phyloP scores from a whole-genome alignment of 2,888 invertebrate species.

The Caenorhabditis sp. region DNA sequence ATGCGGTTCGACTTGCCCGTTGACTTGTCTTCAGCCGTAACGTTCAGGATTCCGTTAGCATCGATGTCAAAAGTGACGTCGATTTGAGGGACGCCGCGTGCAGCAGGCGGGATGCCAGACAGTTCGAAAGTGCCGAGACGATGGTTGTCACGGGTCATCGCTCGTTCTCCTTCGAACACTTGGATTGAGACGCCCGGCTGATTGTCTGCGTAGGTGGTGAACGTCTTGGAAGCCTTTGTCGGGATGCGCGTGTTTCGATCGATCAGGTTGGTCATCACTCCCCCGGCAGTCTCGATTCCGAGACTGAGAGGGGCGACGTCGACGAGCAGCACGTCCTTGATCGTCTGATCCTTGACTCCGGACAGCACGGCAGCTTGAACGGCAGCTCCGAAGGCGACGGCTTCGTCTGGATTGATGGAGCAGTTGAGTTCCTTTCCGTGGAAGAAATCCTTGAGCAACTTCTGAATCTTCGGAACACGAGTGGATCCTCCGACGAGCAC shows the following conservation, averaged over 20 bases:
- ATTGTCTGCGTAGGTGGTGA: conserved; percentile 93
- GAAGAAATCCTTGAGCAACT: conserved; percentile 88
- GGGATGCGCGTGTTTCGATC: conserved; percentile 83
- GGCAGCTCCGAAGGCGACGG: conserved; percentile 92
- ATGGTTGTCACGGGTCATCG: conserved; percentile 81
- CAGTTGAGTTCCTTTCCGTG: conserved; percentile 95
- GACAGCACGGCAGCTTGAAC: conserved; percentile 66
- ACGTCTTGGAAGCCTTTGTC: conserved; percentile 80
- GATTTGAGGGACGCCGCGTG: conserved; percentile 82
- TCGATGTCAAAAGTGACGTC: conserved; percentile 80
- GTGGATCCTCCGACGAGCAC: conserved; percentile 91
- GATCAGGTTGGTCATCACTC: conserved; percentile 93
- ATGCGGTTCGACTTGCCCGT: conserved; percentile 76
- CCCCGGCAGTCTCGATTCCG: conserved; percentile 92
- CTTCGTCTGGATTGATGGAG: conserved; percentile 94
- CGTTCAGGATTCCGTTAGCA: conserved; percentile 79
- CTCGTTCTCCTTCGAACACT: conserved; percentile 83
- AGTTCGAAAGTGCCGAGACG: conserved; percentile 78
- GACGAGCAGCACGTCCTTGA: conserved; percentile 83
- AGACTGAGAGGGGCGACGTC: conserved; percentile 93
- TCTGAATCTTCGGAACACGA: conserved; percentile 97
- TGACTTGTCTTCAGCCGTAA: conserved; percentile 75
- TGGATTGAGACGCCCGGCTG: conserved; percentile 91
- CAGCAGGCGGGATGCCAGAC: conserved; percentile 80
- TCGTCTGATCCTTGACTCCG: conserved; percentile 58